Evolutionary conservation across 2,888 invertebrate species (phyloP), one percentile per base, ranked within the genome.

Genomic region (Pterobdella sp.): DNA sequence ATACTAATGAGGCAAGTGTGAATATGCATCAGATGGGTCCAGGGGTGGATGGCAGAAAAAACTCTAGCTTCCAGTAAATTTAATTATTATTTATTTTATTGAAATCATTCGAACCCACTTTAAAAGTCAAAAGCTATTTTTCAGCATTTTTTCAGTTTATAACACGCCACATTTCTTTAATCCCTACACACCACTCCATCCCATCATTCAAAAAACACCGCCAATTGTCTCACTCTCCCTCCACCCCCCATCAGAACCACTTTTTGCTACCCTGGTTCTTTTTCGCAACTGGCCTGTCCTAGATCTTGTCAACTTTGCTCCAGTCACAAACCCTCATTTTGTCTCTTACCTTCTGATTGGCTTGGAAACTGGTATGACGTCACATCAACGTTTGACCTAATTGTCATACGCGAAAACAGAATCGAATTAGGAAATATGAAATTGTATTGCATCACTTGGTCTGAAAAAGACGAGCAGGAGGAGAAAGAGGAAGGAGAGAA

Each of bases 281-380:
- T 31, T 1, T 31, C 22, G 26, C 68, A 68, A 31, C 42, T 68
- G 29, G 1, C 14, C 22, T 68, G 68, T 37, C 37, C 68, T 22
- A 31, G 68, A 34, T 36, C 37, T 37, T 68, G 68, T 31, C 29
- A 34, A 26, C 68, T 68, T 18, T 68, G 68, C 42, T 36, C 68
- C 68, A 68, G 37, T 68, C 68, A 68, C 34, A 1, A 42, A 1
- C 68, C 68, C 37, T 35, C 34, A 36, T 37, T 68, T 1, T 68
- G 68, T 35, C 36, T 29, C 68, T 35, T 68, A n/a, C 68, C 68
- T 37, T 37, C 3, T 31, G 37, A 68, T 68, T 68, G 68, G 68
- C 35, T 35, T 35, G 68, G 68, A n/a, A 26, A 34, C 26, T 68
- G 68, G 68, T 1, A 31, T 26, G 42, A 42, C 49, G 49, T 42